A percentile compares a stretch with the other conserved stretches of the same genome.
These are phyloP conservation scores for Phaedon cochleariae DNA, from an alignment of 2,888 invertebrate genomes.

Conservation along the genomic window DNA sequence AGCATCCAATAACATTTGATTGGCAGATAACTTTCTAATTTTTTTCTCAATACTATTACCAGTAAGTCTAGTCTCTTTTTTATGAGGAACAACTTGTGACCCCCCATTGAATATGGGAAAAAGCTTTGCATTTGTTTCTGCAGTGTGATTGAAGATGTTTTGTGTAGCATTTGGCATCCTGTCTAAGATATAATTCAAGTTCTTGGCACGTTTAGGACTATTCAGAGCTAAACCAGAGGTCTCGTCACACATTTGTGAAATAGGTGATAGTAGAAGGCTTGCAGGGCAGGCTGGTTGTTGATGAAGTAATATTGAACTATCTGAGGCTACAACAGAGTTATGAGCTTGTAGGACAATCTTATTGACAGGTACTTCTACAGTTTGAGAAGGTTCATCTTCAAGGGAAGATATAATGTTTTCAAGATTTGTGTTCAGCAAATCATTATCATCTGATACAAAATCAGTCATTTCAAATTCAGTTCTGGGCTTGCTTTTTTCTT, in stretches of 20 bases:
- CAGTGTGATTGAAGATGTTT: constrained; percentile 29
- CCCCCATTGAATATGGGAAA: constrained; percentile 63
- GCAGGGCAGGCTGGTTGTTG: constrained; percentile 35
- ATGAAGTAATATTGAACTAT: constrained; percentile 50
- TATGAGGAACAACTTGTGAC: constrained; percentile 29
- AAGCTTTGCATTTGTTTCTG: constrained; percentile 49
- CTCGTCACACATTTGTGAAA: constrained; percentile 64
- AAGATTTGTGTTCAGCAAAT: constrained; percentile 35
- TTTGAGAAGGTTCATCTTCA: constrained; percentile 43
- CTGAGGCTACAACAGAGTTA: constrained; percentile 46
- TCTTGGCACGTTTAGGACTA: constrained; percentile 62
- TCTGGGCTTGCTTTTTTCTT: constrained; percentile 20
- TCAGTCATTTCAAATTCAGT: constrained; percentile 52
- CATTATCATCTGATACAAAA: constrained; percentile 52
- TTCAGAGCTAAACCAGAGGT: constrained; percentile 62
- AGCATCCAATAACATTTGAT: constrained; percentile 83
- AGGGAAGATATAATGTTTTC: constrained; percentile 56
- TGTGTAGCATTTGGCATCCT: constrained; percentile 31
- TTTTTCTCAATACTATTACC: constrained; percentile 25
- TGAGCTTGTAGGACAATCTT: constrained; percentile 44
- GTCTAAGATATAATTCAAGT: constrained; percentile 50
- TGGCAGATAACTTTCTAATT: constrained; percentile 30
- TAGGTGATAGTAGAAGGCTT: constrained; percentile 61
- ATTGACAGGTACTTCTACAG: constrained; percentile 11
- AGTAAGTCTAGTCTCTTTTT: constrained; percentile 25